Evolutionary conservation across 1,140 invertebrate genomes (phyloP).

Genomic region (Drosophila pachea): DNA sequence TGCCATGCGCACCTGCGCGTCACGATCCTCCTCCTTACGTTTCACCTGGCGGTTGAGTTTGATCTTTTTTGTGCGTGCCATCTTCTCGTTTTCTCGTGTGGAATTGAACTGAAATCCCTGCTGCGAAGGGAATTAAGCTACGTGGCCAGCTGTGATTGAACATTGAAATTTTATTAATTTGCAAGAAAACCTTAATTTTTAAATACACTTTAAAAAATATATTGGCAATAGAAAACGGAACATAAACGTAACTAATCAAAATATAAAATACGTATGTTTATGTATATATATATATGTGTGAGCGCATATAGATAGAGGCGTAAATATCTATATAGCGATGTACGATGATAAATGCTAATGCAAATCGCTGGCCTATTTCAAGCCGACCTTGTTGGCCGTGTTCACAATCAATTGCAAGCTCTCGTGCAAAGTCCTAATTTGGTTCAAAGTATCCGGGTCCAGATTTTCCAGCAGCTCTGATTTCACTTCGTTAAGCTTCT

Average conservation of each 20-base stretch:
- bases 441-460: conserved; percentile 62
- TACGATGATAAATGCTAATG: neutral
- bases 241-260: conserved; percentile 13
- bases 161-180: conserved; percentile 30
- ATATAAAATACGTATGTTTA: conserved; percentile 16
- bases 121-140: neutral
- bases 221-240: neutral
- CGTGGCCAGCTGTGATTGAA: conserved; percentile 3
- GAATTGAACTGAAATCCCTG: neutral
- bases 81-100: conserved; percentile 18
- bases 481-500: conserved; percentile 57
- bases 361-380: conserved; percentile 41
- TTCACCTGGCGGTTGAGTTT: conserved; percentile 28
- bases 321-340: neutral
- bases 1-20: conserved; percentile 51
- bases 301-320: neutral
- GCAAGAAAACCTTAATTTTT: conserved; percentile 20
- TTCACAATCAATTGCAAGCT: conserved; percentile 71
- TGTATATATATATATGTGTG: neutral
- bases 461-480: conserved; percentile 62
- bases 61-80: conserved; percentile 55
- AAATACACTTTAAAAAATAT: conserved; percentile 30
- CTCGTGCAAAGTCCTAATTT: conserved; percentile 68
- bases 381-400: conserved; percentile 57
- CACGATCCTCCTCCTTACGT: conserved; percentile 30